Base-by-base conservation (phyloP, 2,888 invertebrate species). In the Callyntrura sp. region DNA sequence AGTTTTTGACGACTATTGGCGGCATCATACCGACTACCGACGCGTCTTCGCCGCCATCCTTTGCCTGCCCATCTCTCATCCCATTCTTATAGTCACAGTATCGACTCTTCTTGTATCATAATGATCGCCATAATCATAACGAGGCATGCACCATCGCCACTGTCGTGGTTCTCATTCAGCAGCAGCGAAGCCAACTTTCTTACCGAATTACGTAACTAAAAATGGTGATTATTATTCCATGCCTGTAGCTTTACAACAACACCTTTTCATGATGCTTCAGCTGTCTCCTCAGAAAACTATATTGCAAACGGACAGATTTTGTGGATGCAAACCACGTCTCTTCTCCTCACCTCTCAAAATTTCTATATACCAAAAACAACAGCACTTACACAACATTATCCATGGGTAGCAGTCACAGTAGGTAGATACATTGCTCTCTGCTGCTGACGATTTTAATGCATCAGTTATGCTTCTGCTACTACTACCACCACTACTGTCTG, bases 181-280 rank as follows among this genome's bases (percentile, higher is more conserved):
- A 70, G 25, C 28, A 70, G 28, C 20, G 65, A 20, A 70, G 28
- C 35, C 35, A 35, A 35, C 51, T 48, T 51, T 48, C 48, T 73
- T 83, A 68, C 83, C 48, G 51, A 65, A 28, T 68, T 68, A 68
- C 83, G 83, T 68, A 68, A 43, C 25, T 35, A 35, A 17, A 78
- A 17, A 79, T 28, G 17, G 17, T n/a, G 17, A 51, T 51, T 51
- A 51, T 51, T 14, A 51, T 51, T 62, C 51, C 51, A 20, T 51
- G 83, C 55, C 83, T 83, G 60, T 2, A 81, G 79, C 79, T 51
- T 35, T 51, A 68, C 83, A 83, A 57, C 12, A 57, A 51, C 68
- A 83, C 51, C 28, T 70, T 83, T 82, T 83, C 55, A 57, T 57
- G 35, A 35, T 51, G 51, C 11, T 51, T 51, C 14, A 14, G 51